Evolutionary conservation across 2,888 invertebrate species (phyloP), one percentile per base, ranked within the genome.

Genomic region (Ormyrus labotus): DNA sequence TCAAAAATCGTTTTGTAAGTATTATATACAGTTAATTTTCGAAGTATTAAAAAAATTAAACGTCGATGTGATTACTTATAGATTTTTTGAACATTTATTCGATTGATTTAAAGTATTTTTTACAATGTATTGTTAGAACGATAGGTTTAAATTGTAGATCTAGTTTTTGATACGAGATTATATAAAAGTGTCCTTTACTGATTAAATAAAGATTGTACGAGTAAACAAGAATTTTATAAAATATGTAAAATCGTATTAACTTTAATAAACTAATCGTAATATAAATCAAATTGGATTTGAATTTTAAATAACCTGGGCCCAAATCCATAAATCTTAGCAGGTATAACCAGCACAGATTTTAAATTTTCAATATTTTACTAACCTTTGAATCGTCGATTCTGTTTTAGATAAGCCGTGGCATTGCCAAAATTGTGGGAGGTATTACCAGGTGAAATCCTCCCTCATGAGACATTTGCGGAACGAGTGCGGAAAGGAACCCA

Each of bases 401-500:
- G 68, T 78, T 78, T 68, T 73, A 79, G 73, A 63, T 10, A 74
- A 63, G 10, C 69, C 45, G 6, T 73, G 57, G 55, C 10, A 63
- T 55, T 89, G 89, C 70, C 78, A 67, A 13, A 85, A 86, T 70
- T 90, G 90, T 61, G 88, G 88, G 60, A 86, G 89, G 63, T 84
- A 83, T 10, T 91, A 91, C 85, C 85, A 84, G 50, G 86, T 88
- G 84, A 85, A 87, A 61, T 88, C 87, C 64, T 89, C 90, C 11
- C 11, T 84, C 6, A 75, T 77, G 79, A 85, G 87, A 63, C 90
- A 89, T 81, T 84, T 87, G 34, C 83, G 83, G 50, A 80, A 84
- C 69, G 84, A 86, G 60, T 87, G 86, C 13, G 75, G 81, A 9
- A 89, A 90, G 80, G 89, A 90, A 64, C 90, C 87, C 7, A 84